phyloP scores from a whole-genome alignment of 2,888 invertebrate species.

The Trilocha varians region DNA sequence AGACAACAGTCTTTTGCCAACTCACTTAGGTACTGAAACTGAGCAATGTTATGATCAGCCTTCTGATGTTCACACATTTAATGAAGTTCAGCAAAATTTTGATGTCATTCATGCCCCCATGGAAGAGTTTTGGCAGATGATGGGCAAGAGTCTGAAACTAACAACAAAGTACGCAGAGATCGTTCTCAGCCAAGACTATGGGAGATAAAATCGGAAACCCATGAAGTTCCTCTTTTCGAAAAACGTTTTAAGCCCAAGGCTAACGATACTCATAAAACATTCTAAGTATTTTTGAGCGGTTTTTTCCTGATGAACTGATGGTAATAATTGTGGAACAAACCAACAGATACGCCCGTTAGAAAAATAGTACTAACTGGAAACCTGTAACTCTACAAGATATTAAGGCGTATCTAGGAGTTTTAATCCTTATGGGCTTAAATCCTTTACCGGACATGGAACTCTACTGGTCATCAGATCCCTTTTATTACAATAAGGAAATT shows the following conservation, averaged over 20 bases:
- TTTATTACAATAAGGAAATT: slow-evolving; percentile 21
- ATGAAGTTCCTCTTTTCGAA: slow-evolving; percentile 6
- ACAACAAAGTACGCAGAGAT: slow-evolving; percentile 10
- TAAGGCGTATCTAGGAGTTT: slow-evolving; percentile 22
- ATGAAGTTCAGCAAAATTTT: slow-evolving; percentile 8
- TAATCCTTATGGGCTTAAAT: slow-evolving; percentile 23
- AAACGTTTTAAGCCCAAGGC: slow-evolving; percentile 4
- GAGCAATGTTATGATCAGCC: neutral
- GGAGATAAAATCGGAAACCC: slow-evolving; percentile 6
- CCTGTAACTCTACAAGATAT: slow-evolving; percentile 19
- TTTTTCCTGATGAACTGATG: slow-evolving; percentile 19
- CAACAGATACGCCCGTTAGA: slow-evolving; percentile 19
- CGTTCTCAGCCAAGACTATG: slow-evolving; percentile 9
- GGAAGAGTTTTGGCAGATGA: slow-evolving; percentile 9
- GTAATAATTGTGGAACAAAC: slow-evolving; percentile 19
- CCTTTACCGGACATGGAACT: slow-evolving; percentile 22
- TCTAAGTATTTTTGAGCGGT: slow-evolving; percentile 15
- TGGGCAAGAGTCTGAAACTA: slow-evolving; percentile 8
- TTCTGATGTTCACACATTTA: slow-evolving; percentile 2
- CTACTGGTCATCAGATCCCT: slow-evolving; percentile 23
- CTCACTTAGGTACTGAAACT: neutral
- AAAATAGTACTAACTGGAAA: slow-evolving; percentile 19
- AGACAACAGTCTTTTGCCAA: slow-evolving; percentile 3
- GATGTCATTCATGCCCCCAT: slow-evolving; percentile 7
- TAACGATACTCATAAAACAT: slow-evolving; percentile 10